phyloP scores from a whole-genome alignment of 2,888 invertebrate species.

The Rhogogaster chlorosoma region DNA sequence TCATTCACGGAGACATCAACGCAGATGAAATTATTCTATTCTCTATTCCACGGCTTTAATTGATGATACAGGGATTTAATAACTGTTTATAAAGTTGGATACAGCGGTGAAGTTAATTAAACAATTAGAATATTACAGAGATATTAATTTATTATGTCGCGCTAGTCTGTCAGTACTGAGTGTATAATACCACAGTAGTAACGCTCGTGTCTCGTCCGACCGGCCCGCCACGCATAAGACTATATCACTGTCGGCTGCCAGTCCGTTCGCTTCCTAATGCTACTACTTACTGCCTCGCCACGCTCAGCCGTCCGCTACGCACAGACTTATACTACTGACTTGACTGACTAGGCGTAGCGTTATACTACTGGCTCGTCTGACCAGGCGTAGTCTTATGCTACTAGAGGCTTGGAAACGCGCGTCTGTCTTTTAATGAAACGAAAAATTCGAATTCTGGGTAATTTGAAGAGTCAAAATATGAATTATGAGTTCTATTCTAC shows the following conservation, averaged over 20 bases:
- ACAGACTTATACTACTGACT: slow-evolving; percentile 16
- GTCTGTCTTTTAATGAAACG: not conserved
- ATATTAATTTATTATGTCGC: not conserved
- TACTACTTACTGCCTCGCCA: slow-evolving; percentile 20
- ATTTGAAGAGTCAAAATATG: not conserved
- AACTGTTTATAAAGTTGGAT: not conserved
- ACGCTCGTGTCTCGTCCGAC: not conserved
- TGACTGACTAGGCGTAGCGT: not conserved
- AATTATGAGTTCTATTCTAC: not conserved
- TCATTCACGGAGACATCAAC: not conserved
- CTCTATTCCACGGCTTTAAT: not conserved
- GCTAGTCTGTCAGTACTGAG: not conserved
- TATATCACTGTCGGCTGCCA: slow-evolving; percentile 12
- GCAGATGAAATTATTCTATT: not conserved
- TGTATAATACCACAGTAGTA: slow-evolving; percentile 8
- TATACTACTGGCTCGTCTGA: not conserved
- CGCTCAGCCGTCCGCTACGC: slow-evolving; percentile 10
- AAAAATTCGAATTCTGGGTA: not conserved
- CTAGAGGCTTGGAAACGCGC: not conserved
- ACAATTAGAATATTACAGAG: not conserved
- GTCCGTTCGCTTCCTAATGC: not conserved
- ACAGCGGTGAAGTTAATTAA: not conserved
- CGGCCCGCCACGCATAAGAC: slow-evolving; percentile 8
- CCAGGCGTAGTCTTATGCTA: not conserved
- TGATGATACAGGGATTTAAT: not conserved